phyloP scores from a whole-genome alignment of 2,797 vertebrate species.

The Lagodon rhomboides region DNA sequence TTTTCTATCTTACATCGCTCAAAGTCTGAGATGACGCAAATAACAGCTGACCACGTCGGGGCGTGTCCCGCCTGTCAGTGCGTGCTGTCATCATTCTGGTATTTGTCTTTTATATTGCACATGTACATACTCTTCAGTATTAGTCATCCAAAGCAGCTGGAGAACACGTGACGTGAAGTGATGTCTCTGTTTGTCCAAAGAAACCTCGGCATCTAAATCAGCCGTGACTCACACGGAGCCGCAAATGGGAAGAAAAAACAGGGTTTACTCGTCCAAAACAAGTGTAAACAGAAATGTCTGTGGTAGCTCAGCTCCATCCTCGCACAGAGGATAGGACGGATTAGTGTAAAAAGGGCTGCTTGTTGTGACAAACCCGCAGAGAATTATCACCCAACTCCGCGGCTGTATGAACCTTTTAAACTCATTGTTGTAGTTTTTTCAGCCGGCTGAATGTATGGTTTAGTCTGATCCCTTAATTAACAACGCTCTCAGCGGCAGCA shows the following conservation, averaged over 20 bases:
- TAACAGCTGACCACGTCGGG: conserved; percentile 11
- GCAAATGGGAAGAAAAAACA: background rate
- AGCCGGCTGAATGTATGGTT: background rate
- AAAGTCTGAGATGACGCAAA: conserved; percentile 11
- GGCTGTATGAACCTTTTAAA: conserved; percentile 11
- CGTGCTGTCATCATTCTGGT: conserved; percentile 10
- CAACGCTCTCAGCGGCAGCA: conserved; percentile 4
- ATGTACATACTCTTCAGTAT: background rate
- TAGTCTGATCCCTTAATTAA: background rate
- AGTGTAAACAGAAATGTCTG: conserved; percentile 19
- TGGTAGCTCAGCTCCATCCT: background rate
- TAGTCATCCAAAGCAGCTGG: conserved; percentile 3
- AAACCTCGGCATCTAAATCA: background rate
- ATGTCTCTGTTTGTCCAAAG: background rate
- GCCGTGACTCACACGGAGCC: conserved; percentile 7
- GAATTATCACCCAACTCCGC: background rate
- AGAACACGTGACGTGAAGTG: background rate
- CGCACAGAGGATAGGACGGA: background rate
- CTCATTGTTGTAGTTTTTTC: background rate
- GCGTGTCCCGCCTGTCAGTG: background rate
- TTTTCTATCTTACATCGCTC: conserved; percentile 25
- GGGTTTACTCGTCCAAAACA: background rate
- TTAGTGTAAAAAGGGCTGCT: background rate
- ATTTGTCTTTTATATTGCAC: background rate
- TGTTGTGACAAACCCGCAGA: background rate